Conservation (phyloP, 2,888 invertebrate genomes). For the Polyommatus iphigenia region DNA sequence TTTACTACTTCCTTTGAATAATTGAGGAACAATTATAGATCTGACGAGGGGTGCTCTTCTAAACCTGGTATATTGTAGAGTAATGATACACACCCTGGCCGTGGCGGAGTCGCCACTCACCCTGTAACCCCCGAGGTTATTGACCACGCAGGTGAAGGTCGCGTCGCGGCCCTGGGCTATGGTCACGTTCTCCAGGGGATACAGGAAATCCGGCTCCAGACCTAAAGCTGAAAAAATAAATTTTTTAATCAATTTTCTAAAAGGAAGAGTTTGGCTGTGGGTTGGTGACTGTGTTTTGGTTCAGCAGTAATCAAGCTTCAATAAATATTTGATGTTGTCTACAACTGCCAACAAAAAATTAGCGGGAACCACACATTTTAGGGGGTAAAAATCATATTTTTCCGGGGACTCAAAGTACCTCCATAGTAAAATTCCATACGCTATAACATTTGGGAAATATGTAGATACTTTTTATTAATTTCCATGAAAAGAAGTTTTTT, state of each 20-base stretch:
- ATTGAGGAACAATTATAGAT: conserved; percentile 61
- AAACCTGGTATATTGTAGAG: conserved; percentile 67
- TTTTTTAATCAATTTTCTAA: not conserved
- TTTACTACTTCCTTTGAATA: conserved; percentile 30
- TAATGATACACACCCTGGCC: conserved; percentile 90
- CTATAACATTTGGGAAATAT: no score
- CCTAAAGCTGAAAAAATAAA: conserved; percentile 82
- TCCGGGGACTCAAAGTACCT: no score
- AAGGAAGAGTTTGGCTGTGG: no score
- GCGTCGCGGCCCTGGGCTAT: conserved; percentile 91
- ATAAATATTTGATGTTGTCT: no score
- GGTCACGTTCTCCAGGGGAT: conserved; percentile 90
- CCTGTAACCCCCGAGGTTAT: conserved; percentile 91
- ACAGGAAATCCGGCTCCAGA: conserved; percentile 90
- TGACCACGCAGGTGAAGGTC: conserved; percentile 91
- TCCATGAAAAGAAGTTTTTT: no score
- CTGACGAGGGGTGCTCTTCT: conserved; percentile 74
- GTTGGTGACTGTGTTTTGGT: no score
- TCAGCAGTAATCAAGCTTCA: no score
- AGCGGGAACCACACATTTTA: no score
- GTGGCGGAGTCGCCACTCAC: conserved; percentile 94
- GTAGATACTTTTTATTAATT: no score
- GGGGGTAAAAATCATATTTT: no score
- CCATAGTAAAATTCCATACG: no score
- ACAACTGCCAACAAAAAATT: no score